Percentiles rank a stretch among this genome's conserved stretches.
phyloP scores from a whole-genome alignment of 2,797 vertebrate genomes.

The Poliocrania exsul region DNA sequence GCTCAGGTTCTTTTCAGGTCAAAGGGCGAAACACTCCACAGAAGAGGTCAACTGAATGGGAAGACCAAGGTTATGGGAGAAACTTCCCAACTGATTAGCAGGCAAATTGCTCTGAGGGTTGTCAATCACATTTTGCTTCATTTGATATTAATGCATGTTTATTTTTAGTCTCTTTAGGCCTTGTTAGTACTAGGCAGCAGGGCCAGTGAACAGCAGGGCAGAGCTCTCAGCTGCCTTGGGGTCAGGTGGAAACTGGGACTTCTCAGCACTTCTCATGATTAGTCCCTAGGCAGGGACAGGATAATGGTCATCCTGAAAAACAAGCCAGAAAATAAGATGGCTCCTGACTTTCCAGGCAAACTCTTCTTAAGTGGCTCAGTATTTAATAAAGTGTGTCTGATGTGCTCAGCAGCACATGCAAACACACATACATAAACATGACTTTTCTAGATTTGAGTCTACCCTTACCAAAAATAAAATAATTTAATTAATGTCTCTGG shows the following conservation, averaged over 20 bases:
- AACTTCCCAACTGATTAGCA: conserved; percentile 57
- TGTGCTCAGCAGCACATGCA: not conserved
- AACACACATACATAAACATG: not conserved
- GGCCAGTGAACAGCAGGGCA: not conserved
- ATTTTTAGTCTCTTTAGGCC: conserved; percentile 7
- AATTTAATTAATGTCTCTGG: not conserved
- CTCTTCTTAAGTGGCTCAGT: not conserved
- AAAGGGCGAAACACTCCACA: conserved; percentile 80
- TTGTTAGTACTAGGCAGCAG: not conserved
- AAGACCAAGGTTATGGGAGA: conserved; percentile 59
- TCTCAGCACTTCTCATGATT: not conserved
- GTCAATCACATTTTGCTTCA: conserved; percentile 36
- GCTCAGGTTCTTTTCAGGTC: conserved; percentile 68
- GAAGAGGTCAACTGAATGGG: conserved; percentile 62
- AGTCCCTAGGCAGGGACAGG: not conserved
- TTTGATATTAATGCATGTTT: conserved; percentile 14
- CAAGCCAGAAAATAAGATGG: not conserved
- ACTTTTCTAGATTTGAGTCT: not conserved
- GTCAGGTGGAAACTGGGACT: not conserved
- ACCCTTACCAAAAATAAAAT: not conserved
- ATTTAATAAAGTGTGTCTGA: not conserved
- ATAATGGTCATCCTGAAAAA: not conserved
- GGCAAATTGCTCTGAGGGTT: conserved; percentile 58
- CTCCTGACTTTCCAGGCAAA: not conserved
- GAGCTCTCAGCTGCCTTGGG: not conserved